Base-by-base conservation (phyloP, 2,888 invertebrate genomes). In the Melanotus villosus region DNA sequence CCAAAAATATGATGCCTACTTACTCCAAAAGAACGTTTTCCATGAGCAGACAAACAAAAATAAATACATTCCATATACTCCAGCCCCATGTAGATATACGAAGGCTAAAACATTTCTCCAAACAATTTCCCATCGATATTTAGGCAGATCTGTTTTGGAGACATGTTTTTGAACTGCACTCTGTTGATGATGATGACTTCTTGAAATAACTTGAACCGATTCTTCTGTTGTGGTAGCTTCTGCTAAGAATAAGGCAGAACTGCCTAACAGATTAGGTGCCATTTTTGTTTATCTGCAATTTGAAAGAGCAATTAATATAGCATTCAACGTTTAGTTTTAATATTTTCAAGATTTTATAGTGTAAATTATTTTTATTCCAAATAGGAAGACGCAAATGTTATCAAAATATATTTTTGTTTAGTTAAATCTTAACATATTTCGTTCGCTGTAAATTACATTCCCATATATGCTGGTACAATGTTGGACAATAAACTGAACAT, bases 81-180 rank as follows among this genome's bases (percentile, higher is more conserved):
- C 88, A 0, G 88, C 89, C 3, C 87, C 79, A 81, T 95, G 94
- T 41, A 95, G 85, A 76, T 93, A 89, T 1, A 90, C 77, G 79
- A 94, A 94, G 4, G 90, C 90, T 2, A 92, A 80, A 0, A 94
- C 91, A 83, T 94, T 94, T 81, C 90, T 88, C 94, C 94, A 94
- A 0, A 93, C 93, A 74, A 94, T 90, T 75, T 91, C 87, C 89
- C 91, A 90, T 81, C 80, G 78, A 74, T 84, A 83, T 43, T 71
- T 65, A 12, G 72, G 66, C 38, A 71, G 63, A 23, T 69, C 59
- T 41, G 19, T 10, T 38, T 30, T 52, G 10, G 30, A 6, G 34
- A 43, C 14, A 43, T 16, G 36, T 38, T 63, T 68, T 50, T 10
- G 16, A 10, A 26, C 59, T 26, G 21, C n/a, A 41, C 12, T 67